Evolutionary conservation across 2,888 invertebrate genomes (phyloP), one percentile per base, ranked within the genome.

Genomic region (Drepana falcataria): DNA sequence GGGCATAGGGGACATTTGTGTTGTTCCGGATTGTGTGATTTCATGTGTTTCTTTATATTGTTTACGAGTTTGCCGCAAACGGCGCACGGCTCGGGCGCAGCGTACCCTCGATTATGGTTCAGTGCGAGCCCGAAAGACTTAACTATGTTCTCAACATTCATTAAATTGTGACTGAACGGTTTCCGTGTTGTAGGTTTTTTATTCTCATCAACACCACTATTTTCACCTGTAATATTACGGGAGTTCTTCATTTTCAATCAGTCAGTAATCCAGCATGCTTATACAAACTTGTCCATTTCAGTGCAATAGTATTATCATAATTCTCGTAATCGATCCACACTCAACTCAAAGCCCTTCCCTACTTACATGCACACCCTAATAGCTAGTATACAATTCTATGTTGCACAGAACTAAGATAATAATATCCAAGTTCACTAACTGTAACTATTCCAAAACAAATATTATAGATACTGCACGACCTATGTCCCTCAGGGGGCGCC

Each of bases 21-120:
- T 68, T 92, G 92, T 69, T 93, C 93, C 21, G 93, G 93, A 64
- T 92, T 92, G 76, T 94, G 94, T 44, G 93, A 93, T 77, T 93
- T 93, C 81, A 93, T 86, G 74, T 94, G 94, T 74, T 94, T 94
- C 92, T 94, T 94, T 71, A 93, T 87, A 83, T 94, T 94, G 73
- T 91, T 93, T 64, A 94, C 94, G 60, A 91, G 89, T 85, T 94
- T 94, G 60, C 93, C 93, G 82, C 94, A 94, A 65, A 93, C 78
- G 62, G 85, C 87, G 85, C 94, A 95, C 65, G 91, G 85, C 79
- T 92, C 93, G 66, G 92, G 85, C 61, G 79, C 79, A 63, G 62
- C 72, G 61, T 78, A 73, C 9, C 80, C 76, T 69, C 77, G 44
- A 44, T 9, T 82, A 55, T 77, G 77, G 63, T 72, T 77, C 33